phyloP scores from a whole-genome alignment of 2,888 invertebrate species.

The Alloscopus bannaensis region DNA sequence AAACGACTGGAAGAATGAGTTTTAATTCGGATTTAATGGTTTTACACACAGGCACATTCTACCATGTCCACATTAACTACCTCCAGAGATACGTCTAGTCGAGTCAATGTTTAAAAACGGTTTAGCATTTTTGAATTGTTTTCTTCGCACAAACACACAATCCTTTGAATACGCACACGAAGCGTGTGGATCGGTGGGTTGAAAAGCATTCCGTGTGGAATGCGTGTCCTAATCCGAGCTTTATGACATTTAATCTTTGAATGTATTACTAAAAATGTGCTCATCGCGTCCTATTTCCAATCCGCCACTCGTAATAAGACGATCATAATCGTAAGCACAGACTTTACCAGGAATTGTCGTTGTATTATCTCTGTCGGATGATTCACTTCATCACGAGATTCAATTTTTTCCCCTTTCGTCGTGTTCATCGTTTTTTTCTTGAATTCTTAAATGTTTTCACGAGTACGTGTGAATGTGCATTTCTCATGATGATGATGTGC shows the following conservation, averaged over 20 bases:
- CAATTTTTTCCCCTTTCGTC: slow-evolving; percentile 1
- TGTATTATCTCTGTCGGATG: neutral
- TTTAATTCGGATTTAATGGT: neutral
- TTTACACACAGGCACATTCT: neutral
- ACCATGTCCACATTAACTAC: too few relatives aligned
- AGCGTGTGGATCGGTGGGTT: neutral
- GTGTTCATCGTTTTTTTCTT: neutral
- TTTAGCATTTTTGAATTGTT: too few relatives aligned
- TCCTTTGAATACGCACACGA: neutral
- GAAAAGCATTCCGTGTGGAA: too few relatives aligned
- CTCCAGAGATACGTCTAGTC: too few relatives aligned
- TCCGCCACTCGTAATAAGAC: neutral
- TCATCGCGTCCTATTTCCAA: neutral
- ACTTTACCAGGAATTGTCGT: slow-evolving; percentile 19
- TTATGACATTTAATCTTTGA: neutral
- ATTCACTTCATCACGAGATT: neutral
- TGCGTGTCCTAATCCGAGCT: too few relatives aligned
- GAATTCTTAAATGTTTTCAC: slow-evolving; percentile 48
- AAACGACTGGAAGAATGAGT: neutral
- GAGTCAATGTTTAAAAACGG: too few relatives aligned
- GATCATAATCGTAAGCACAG: slow-evolving; percentile 10
- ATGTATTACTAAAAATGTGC: neutral
- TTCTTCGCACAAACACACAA: neutral
- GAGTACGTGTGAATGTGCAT: slow-evolving; percentile 47
- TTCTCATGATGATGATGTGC: slow-evolving; percentile 8